Percentiles rank a stretch among this genome's conserved stretches.
These are phyloP conservation scores for Rhamphomyia laevipes DNA, from an alignment of 2,888 invertebrate genomes.

Conservation along the genomic window DNA sequence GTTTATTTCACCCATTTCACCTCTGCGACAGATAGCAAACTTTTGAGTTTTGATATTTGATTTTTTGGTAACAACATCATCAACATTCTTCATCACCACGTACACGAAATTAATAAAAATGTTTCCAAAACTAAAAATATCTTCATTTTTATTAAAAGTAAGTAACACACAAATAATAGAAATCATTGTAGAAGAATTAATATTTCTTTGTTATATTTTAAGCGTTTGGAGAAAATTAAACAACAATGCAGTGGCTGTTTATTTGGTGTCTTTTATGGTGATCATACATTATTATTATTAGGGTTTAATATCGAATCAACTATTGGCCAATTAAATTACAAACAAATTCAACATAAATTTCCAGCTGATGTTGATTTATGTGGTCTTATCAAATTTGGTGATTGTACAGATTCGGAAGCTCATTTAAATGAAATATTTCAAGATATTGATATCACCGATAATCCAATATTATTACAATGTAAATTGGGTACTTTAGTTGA, in stretches of 20 bases:
- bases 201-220: slow-evolving; percentile 21
- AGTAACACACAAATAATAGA: slow-evolving; percentile 22
- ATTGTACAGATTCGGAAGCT: slow-evolving; percentile 46
- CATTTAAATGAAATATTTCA: slow-evolving; percentile 50
- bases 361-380: slow-evolving; percentile 69
- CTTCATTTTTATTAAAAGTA: slow-evolving; percentile 59
- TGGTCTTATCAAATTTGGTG: slow-evolving; percentile 57
- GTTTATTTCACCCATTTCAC: too few relatives aligned
- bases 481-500: slow-evolving; percentile 44
- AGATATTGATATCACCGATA: slow-evolving; percentile 69
- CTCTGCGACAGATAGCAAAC: too few relatives aligned
- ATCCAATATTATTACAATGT: slow-evolving; percentile 55
- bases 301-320: slow-evolving; percentile 53
- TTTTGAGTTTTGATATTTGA: too few relatives aligned
- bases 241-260: slow-evolving; percentile 55
- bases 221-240: slow-evolving; percentile 56
- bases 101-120: neutral
- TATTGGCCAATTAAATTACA: slow-evolving; percentile 41
- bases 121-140: slow-evolving; percentile 53
- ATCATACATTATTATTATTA: slow-evolving; percentile 56
- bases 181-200: slow-evolving; percentile 5
- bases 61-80: too few relatives aligned
- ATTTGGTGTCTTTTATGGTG: slow-evolving; percentile 63
- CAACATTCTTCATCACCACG: too few relatives aligned
- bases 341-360: slow-evolving; percentile 47